Evolutionary conservation across 1,140 invertebrate genomes (phyloP), one percentile per base, ranked within the genome.

Genomic region (Tyrophagus putrescentiae): DNA sequence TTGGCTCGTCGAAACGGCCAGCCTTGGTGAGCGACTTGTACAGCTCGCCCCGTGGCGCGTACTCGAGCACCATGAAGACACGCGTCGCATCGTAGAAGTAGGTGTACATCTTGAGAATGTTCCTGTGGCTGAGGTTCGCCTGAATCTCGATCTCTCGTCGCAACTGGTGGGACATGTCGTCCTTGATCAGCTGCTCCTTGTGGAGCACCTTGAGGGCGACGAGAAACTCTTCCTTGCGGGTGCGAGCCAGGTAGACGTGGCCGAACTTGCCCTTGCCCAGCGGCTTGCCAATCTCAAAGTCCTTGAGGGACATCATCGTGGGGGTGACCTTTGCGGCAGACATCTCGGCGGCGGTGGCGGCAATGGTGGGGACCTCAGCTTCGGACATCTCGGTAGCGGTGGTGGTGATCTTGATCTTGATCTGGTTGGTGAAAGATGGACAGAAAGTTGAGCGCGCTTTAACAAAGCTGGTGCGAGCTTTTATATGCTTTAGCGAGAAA

Each of bases 71-170:
- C 9, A 97, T 72, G 72, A 89, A 97, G 44, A 98, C 87, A 58
- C 85, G 77, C 36, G 79, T 82, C 5, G 83, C 80, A 72, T 97
- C 91, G 70, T 90, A 82, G 69, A 97, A 98, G 76, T 87, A 96
- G 9, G 85, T 87, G 61, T 85, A 79, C 64, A 98, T 70, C 23
- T 84, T 79, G 31, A 97, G 71, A 68, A 97, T 89, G 70, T 97
- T 83, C 23, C 87, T 68, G 66, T 71, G 83, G 80, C 80, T 80
- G 41, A 97, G 77, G 72, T 88, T 86, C 28, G 84, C 84, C 68
- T 97, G 91, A 69, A 96, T 97, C 77, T 96, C 91, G 68, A 95
- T 91, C 77, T 97, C 92, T 66, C 91, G 75, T 65, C 90, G 72
- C 0, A 88, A 80, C 72, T 91, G 86, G 60, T 83, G 78, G 67